Evolutionary conservation across 1,140 invertebrate genomes (phyloP).

Genomic region (Yoshiicerus persimilis): DNA sequence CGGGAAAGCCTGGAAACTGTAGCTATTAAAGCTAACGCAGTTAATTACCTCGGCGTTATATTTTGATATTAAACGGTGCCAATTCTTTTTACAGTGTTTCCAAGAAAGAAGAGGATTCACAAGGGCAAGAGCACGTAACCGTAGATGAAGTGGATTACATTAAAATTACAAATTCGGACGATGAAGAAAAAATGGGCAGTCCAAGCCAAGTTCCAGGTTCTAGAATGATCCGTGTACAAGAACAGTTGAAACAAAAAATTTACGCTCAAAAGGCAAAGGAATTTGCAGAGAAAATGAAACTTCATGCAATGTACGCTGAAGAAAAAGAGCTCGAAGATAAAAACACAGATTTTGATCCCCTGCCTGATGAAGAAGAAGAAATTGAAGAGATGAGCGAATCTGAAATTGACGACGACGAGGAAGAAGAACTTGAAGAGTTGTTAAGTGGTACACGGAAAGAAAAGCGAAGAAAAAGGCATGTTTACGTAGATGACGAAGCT

Average conservation of each 20-base stretch:
- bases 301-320: slow-evolving; percentile 57
- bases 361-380: slow-evolving; percentile 51
- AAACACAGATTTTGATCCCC: slow-evolving; percentile 54
- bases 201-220: slow-evolving; percentile 58
- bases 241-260: slow-evolving; percentile 66
- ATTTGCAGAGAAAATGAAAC: slow-evolving; percentile 62
- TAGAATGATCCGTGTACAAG: slow-evolving; percentile 62
- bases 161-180: slow-evolving; percentile 18
- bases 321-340: slow-evolving; percentile 51
- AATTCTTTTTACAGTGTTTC: slow-evolving; percentile 31
- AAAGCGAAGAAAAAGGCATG: slow-evolving; percentile 49
- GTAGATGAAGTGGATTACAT: slow-evolving; percentile 46
- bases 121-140: slow-evolving; percentile 47
- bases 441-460: slow-evolving; percentile 48
- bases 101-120: slow-evolving; percentile 53
- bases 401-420: slow-evolving; percentile 48
- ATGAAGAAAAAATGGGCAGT: neutral
- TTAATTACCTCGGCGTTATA: too few species aligned
- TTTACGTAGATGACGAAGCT: slow-evolving; percentile 55
- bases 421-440: slow-evolving; percentile 29
- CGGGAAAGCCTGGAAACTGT: too few species aligned
- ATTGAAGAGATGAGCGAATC: slow-evolving; percentile 37
- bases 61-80: too few species aligned
- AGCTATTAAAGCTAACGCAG: too few species aligned
- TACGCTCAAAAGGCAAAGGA: slow-evolving; percentile 62